A percentile compares a stretch with the other conserved stretches of the same genome.
phyloP scores from a whole-genome alignment of 2,888 invertebrate species.

The Rhagophthalmus giganteus region DNA sequence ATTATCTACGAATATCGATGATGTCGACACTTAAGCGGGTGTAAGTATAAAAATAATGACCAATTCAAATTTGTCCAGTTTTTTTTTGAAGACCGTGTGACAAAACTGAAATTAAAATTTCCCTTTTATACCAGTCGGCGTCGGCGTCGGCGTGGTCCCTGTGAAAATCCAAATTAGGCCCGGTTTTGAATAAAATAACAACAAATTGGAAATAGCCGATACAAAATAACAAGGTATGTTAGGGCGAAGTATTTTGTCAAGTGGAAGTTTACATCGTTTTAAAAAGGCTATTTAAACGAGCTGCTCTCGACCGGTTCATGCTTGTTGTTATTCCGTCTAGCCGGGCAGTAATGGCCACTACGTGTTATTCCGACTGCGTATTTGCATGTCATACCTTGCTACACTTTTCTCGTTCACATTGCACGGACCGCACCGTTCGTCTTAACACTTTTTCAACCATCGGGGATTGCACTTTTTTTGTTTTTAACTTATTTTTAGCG shows the following conservation, averaged over 20 bases:
- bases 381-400: conserved; percentile 31
- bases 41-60: no score
- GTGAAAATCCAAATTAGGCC: conserved; percentile 2
- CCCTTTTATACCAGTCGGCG: no score
- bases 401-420: no score
- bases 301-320: conserved; percentile 40
- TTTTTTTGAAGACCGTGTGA: no score
- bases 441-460: no score
- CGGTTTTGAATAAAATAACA: conserved; percentile 29
- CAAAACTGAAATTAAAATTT: no score
- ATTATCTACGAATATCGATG: no score
- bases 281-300: conserved; percentile 51
- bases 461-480: conserved; percentile 1
- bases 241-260: conserved; percentile 47
- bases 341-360: conserved; percentile 48
- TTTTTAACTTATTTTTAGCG: no score
- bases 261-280: conserved; percentile 53
- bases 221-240: conserved; percentile 52
- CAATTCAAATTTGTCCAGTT: no score
- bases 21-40: no score
- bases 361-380: conserved; percentile 43
- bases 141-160: no score
- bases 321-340: conserved; percentile 50
- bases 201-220: conserved; percentile 50
- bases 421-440: no score